Base-by-base conservation (phyloP, 2,888 invertebrate genomes). In the Digitonthophagus gazella region DNA sequence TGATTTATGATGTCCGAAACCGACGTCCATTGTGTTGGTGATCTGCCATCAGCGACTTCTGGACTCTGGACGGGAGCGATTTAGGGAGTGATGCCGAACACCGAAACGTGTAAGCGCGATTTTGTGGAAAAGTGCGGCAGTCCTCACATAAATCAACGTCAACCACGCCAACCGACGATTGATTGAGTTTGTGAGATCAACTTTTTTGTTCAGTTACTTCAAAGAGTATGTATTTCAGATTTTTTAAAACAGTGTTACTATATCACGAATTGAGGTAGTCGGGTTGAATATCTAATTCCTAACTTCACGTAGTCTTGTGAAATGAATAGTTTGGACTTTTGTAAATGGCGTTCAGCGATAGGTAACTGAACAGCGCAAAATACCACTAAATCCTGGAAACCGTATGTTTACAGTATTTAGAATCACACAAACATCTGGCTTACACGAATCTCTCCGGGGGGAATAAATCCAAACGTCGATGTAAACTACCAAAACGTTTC, bases 1-100 rank as follows among this genome's bases (percentile, higher is more conserved):
- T 76, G 76, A 75, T 75, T 75, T 75, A 75, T 75, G 75, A 75
- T 72, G 75, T 74, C 74, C 74, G 72, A 71, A 19, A 44, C 28
- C 20, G 61, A 61, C 18, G 20, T 61, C 61, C 61, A 61, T 61
- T 61, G 61, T 61, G 61, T 44, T 11, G 6, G 28, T 44, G 28
- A 44, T 44, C 28, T 44, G 28, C 11, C 28, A 44, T 44, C 28
- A 44, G 8, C 28, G 28, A 44, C 28, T 44, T 44, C 28, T 44
- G 28, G 28, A 44, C 28, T 8, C 6, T 44, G 28, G 28, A 44
- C 28, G 28, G 8, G 28, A 44, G 11, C 28, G 28, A 44, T 44
- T 44, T 44, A 44, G 28, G 28, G 11, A 44, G 28, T 11, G 28
- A 44, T 44, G 28, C 28, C 11, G n/a, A n/a, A n/a, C n/a, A n/a